phyloP scores from a whole-genome alignment of 2,888 invertebrate species.

The Diabrotica balteata region DNA sequence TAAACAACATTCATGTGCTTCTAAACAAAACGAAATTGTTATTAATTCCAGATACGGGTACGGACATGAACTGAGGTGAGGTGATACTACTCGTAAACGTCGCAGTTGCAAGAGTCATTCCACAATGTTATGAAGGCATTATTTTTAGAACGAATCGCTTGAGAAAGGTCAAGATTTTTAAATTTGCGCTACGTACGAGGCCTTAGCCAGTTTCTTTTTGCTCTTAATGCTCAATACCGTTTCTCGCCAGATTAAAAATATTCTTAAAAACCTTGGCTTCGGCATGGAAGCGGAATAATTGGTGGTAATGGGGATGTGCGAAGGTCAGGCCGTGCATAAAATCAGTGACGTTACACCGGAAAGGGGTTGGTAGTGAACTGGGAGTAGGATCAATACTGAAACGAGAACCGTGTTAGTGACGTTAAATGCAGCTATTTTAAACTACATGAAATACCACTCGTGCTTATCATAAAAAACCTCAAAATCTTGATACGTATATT shows the following conservation, averaged over 20 bases:
- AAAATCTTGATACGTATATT: too few species aligned
- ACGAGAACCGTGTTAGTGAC: too few species aligned
- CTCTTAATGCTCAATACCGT: conserved; percentile 14
- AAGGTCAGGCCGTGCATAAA: conserved; percentile 14
- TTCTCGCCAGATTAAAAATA: conserved; percentile 21
- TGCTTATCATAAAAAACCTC: too few species aligned
- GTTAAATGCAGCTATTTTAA: too few species aligned
- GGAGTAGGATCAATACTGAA: too few species aligned
- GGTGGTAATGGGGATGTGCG: conserved; percentile 17
- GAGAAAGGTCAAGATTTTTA: conserved; percentile 39
- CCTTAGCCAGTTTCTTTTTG: conserved; percentile 4
- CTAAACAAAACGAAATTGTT: too few species aligned
- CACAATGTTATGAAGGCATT: conserved; percentile 34
- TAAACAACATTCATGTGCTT: too few species aligned
- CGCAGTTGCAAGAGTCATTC: neutral
- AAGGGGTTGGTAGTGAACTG: too few species aligned
- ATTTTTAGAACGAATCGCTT: conserved; percentile 35
- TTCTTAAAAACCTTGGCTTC: conserved; percentile 12
- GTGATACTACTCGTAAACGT: too few species aligned
- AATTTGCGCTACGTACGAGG: conserved; percentile 15
- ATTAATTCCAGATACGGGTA: too few species aligned
- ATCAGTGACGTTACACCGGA: neutral
- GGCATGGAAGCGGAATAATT: conserved; percentile 20
- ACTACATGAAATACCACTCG: too few species aligned
- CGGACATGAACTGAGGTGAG: too few species aligned